Evolutionary conservation across 2,113 vertebrate species (phyloP), one percentile per base, ranked within the genome.

Genomic region (Gambusia holbrooki): DNA sequence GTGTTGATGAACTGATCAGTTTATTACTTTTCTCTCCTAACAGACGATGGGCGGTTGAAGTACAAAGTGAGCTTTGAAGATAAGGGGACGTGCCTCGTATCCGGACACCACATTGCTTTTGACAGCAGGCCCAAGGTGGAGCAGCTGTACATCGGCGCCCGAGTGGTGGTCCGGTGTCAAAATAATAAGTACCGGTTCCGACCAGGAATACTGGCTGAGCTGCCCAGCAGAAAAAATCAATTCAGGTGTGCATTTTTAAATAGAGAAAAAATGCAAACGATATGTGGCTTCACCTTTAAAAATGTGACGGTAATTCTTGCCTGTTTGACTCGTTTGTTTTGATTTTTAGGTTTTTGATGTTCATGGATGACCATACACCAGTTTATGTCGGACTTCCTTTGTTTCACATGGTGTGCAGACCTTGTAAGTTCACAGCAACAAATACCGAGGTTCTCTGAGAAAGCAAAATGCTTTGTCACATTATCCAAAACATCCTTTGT

Each of bases 21-120:
- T 22, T 35, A 9, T 25, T 4, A 40, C n/a, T 22, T 5, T 35
- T 25, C 13, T 17, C 29, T 25, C 25, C 28, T 91, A 81, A 22
- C 85, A 98, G 96, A 94, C 4, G 93, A 94, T 1, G 94, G 94
- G 2, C 82, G 62, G 10, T 17, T 84, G 70, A 97, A 96, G 33
- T 99, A 96, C 92, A 98, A 97, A 76, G 95, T 99, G 67, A 93
- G 95, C 27, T 98, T 98, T 74, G 96, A 97, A 33, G 95, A 96
- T 9, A 97, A 96, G 80, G 97, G 96, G 0, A 96, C 95, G 87
- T 96, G 95, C 74, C 89, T 98, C 27, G 93, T 99, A 3, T 97
- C 97, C 0, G 96, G 96, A 30, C 96, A 97, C 88, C 97, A 96
- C 83, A 94, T 99, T 0, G 97, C 97, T 1, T 97, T 96, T 0